A percentile compares a stretch with the other conserved stretches of the same genome.
These are phyloP conservation scores for Platycnemis pennipes DNA, from an alignment of 2,888 invertebrate genomes.

Conservation along the genomic window DNA sequence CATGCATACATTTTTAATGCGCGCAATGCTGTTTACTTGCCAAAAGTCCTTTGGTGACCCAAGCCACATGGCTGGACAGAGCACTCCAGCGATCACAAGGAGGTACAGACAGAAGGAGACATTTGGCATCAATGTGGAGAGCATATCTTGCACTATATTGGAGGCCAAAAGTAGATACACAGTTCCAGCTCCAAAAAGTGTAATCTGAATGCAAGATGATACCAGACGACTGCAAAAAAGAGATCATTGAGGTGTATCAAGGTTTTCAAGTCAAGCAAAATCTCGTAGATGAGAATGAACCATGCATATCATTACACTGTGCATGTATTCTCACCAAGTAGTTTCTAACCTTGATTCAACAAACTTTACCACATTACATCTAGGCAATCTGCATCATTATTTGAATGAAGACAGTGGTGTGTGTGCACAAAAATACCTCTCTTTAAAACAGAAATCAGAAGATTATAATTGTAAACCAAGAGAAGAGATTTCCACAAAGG, in stretches of 20 bases:
- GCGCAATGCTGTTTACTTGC: constrained; percentile 78
- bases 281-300: no score
- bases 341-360: no score
- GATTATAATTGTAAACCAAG: constrained; percentile 9
- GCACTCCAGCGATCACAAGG: constrained; percentile 82
- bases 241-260: no score
- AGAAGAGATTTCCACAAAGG: constrained; percentile 42
- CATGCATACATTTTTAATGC: no score
- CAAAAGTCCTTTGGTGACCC: constrained; percentile 87
- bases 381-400: no score
- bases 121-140: constrained; percentile 79
- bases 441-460: no score
- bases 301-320: no score
- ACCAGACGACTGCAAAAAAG: constrained; percentile 79
- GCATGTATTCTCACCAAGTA: no score
- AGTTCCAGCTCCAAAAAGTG: constrained; percentile 85
- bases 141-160: constrained; percentile 83
- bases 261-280: no score
- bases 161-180: constrained; percentile 85
- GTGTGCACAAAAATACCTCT: no score
- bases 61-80: constrained; percentile 84
- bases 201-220: constrained; percentile 83
- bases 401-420: no score
- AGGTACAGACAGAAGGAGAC: constrained; percentile 84
- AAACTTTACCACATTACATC: no score